Evolutionary conservation across 2,888 invertebrate genomes (phyloP).

Genomic region (Dolomedes plantarius): DNA sequence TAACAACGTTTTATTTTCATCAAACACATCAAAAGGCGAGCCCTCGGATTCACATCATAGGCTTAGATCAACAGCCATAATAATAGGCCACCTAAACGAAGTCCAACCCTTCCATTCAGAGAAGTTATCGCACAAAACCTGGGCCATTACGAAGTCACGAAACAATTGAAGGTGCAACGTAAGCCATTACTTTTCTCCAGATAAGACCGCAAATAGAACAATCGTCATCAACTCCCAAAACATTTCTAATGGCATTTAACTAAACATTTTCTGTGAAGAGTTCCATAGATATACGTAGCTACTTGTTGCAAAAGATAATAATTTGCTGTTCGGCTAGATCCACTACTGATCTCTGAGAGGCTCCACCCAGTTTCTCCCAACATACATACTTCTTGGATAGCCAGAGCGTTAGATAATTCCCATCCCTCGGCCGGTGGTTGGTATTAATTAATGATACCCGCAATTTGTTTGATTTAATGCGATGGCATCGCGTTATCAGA

Average conservation of each 20-base stretch:
- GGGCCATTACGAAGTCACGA: constrained; percentile 49
- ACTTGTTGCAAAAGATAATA: constrained; percentile 26
- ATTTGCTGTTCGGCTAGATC: constrained; percentile 7
- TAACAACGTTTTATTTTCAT: too few species aligned
- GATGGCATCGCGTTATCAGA: not conserved
- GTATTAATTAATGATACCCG: not conserved
- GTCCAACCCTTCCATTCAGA: not conserved
- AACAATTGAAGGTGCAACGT: constrained; percentile 30
- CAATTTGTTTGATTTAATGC: not conserved
- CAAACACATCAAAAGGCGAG: too few species aligned
- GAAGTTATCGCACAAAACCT: constrained; percentile 23
- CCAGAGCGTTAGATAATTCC: too few species aligned
- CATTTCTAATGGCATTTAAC: constrained; percentile 43
- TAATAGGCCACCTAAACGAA: too few species aligned
- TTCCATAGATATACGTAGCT: constrained; percentile 10
- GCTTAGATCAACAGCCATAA: too few species aligned
- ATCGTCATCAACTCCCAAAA: constrained; percentile 32
- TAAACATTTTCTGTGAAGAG: constrained; percentile 26
- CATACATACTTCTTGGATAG: too few species aligned
- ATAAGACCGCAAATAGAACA: constrained; percentile 28
- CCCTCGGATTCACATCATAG: too few species aligned
- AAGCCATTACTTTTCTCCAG: constrained; percentile 39
- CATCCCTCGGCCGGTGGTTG: too few species aligned
- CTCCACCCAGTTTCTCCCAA: constrained; percentile 23
- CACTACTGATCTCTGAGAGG: not conserved